Conservation (phyloP, 2,113 vertebrate species). For the Aptenodytes patagonicus region DNA sequence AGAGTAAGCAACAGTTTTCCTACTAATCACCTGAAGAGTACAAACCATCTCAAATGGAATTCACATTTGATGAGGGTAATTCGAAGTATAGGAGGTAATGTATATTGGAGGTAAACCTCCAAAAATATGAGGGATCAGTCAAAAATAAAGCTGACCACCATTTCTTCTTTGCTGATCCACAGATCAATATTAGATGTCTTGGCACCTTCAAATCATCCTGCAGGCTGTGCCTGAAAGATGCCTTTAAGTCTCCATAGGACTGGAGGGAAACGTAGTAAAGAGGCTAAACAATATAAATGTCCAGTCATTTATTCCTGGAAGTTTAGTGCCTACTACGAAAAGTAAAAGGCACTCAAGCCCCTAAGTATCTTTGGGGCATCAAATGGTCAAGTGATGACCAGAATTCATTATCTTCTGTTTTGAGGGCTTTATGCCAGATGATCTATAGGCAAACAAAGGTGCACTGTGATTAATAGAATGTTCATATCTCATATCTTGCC, state of each 20-base stretch:
- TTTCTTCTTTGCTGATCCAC: neutral
- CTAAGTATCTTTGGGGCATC: neutral
- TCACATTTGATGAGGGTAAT: neutral
- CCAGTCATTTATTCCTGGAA: neutral
- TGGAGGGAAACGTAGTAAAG: neutral
- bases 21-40: neutral
- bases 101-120: neutral
- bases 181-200: neutral
- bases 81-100: neutral
- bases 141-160: neutral
- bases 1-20: neutral
- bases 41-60: neutral
- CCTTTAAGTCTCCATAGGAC: neutral
- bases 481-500: neutral
- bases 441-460: neutral
- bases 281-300: neutral
- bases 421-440: neutral
- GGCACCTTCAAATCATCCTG: neutral
- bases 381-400: neutral
- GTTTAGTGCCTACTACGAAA: neutral
- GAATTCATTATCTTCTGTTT: neutral
- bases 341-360: neutral
- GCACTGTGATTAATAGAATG: fast-evolving
- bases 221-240: neutral
- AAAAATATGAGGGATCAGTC: neutral